Evolutionary conservation across 2,888 invertebrate genomes (phyloP), one percentile per base, ranked within the genome.

Genomic region (Pyrocoelia pectoralis): DNA sequence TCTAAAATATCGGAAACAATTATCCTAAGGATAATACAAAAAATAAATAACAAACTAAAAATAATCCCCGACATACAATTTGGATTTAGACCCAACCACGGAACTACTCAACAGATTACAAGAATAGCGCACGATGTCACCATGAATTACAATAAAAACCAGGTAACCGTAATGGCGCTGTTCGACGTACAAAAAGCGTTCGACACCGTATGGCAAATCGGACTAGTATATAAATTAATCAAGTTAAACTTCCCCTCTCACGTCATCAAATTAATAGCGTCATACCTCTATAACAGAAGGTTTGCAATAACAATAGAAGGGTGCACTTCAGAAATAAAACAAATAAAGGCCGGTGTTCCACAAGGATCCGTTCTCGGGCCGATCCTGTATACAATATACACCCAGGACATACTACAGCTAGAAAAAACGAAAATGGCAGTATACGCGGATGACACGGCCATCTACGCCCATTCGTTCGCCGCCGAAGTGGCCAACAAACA

Each of bases 151-250:
- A 75, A 77, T 38, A 68, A 67, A 51, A 66, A 69, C 3, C 61
- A 68, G 2, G 49, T 63, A 1, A 74, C 75, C 12, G 70, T 68
- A 0, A 71, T 75, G 62, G 57, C 72, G 1, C 65, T 79, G 2
- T 54, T 78, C 9, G 76, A 78, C 43, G 5, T 46, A 17, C 17
- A 46, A 18, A 46, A 46, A 18, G 77, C 77, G 0, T 80, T 79
- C 46, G 75, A 79, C 54, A 70, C 67, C 17, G 75, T 77, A 0
- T 76, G 76, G 73, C 69, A 70, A n/a, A 61, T 69, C 2, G 75
- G 74, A 2, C 68, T 79, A 1, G 15, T 46, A 8, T 46, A 46
- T 15, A 46, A 38, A 38, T 8, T 52, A 6, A 52, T 52, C 0
- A 52, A 1, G 1, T 1, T n/a, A 0, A 33, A 33, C 8, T 38